Evolutionary conservation across 37 sponge, comb jelly and placozoan genomes (phyloP).

Genomic region (Eunapius fragilis): DNA sequence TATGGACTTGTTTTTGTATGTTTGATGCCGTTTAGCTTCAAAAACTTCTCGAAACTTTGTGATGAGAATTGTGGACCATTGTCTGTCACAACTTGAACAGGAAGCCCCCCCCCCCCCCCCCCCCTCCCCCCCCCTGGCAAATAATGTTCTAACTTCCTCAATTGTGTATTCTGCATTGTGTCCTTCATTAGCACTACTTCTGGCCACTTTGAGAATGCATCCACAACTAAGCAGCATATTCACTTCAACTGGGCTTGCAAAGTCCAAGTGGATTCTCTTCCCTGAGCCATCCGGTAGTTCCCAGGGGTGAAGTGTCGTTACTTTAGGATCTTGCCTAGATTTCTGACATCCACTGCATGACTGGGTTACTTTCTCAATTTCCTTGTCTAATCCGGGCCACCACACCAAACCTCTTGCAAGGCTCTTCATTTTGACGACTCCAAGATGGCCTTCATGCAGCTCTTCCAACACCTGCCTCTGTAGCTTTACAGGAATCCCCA

Average conservation of each 20-base stretch:
- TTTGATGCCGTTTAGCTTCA: background rate
- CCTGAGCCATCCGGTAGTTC: background rate
- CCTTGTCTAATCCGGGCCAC: slow-evolving; percentile 32
- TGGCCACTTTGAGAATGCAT: slow-evolving; percentile 37
- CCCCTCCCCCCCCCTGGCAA: slow-evolving; percentile 10
- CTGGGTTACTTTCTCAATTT: background rate
- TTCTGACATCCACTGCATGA: background rate
- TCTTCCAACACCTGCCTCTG: slow-evolving; percentile 1
- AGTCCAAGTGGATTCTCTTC: background rate
- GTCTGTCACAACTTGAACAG: slow-evolving; percentile 11
- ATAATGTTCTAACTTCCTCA: slow-evolving; percentile 3
- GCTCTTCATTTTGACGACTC: slow-evolving; percentile 7
- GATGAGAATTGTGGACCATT: slow-evolving; percentile 20
- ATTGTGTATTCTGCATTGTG: background rate
- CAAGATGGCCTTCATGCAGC: slow-evolving; percentile 13
- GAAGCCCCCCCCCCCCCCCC: slow-evolving; percentile 15
- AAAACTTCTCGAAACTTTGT: slow-evolving; percentile 2
- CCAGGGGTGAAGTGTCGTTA: slow-evolving; percentile 3
- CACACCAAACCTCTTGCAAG: slow-evolving; percentile 6
- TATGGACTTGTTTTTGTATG: slow-evolving; percentile 13
- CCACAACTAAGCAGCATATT: background rate
- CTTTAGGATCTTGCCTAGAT: background rate
- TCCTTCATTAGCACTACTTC: slow-evolving; percentile 1
- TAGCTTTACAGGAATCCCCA: background rate
- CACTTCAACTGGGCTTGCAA: slow-evolving; percentile 8